phyloP scores from a whole-genome alignment of 2,888 invertebrate species.

The Acanthosepion esculentum region DNA sequence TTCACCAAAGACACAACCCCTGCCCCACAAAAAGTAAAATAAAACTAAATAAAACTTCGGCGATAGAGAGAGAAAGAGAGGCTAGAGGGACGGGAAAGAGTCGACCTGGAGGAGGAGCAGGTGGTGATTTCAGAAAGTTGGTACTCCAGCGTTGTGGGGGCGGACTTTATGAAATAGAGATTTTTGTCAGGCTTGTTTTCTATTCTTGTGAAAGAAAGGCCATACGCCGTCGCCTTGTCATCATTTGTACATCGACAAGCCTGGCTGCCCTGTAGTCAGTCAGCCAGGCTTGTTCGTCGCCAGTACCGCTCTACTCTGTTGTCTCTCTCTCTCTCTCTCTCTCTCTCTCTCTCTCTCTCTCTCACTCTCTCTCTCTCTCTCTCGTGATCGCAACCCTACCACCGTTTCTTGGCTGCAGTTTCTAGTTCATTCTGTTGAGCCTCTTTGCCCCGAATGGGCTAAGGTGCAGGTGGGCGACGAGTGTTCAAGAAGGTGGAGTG shows the following conservation, averaged over 20 bases:
- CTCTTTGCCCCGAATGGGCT: background rate
- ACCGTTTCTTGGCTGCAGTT: background rate
- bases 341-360: background rate
- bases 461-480: background rate
- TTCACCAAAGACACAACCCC: background rate
- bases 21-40: background rate
- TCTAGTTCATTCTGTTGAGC: background rate
- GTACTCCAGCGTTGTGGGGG: background rate
- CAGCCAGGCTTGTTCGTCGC: background rate
- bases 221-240: background rate
- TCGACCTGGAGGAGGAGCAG: conserved; percentile 21
- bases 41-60: background rate
- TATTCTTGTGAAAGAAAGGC: background rate
- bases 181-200: background rate
- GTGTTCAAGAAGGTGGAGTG: background rate
- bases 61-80: background rate
- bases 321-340: background rate
- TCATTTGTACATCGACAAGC: background rate
- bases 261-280: conserved; percentile 9
- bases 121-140: background rate
- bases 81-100: background rate
- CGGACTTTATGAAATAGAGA: background rate
- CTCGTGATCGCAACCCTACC: background rate
- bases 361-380: background rate
- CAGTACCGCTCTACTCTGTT: background rate